phyloP scores from a whole-genome alignment of 2,888 invertebrate genomes.

The Unio delphinus region DNA sequence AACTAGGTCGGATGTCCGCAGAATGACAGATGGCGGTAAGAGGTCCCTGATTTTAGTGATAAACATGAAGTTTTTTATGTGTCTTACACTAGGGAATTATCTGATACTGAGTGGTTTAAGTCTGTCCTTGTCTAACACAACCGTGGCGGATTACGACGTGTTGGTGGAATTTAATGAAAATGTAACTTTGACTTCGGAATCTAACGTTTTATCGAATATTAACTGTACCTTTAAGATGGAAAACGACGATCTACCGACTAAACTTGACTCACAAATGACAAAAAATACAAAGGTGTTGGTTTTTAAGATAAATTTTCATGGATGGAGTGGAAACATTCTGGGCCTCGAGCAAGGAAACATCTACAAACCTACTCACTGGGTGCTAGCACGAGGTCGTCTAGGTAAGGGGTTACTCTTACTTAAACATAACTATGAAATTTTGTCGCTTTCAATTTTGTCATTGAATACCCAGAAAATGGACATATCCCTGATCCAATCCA shows the following conservation, averaged over 20 bases:
- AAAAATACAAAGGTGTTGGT: slow-evolving; percentile 28
- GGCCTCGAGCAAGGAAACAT: slow-evolving; percentile 10
- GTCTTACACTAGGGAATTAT: too few species aligned
- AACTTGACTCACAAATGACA: slow-evolving; percentile 13
- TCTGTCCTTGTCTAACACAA: too few species aligned
- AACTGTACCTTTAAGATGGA: slow-evolving; percentile 13
- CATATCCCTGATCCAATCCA: slow-evolving; percentile 45
- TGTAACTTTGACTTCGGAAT: too few species aligned
- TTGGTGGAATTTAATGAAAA: too few species aligned
- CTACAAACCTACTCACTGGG: slow-evolving; percentile 46
- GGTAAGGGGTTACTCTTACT: slow-evolving; percentile 58
- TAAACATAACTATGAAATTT: slow-evolving; percentile 55
- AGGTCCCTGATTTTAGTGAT: too few species aligned
- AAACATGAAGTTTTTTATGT: too few species aligned
- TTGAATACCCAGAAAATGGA: slow-evolving; percentile 47
- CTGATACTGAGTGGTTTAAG: too few species aligned
- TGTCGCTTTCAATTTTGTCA: slow-evolving; percentile 52
- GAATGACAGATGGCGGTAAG: too few species aligned
- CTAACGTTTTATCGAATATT: background rate
- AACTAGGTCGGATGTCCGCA: too few species aligned
- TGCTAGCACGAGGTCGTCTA: slow-evolving; percentile 45
- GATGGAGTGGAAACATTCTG: slow-evolving; percentile 4
- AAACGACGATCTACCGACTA: slow-evolving; percentile 6
- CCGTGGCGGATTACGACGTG: too few species aligned
- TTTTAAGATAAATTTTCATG: slow-evolving; percentile 19